Base-by-base conservation (phyloP, 2,888 invertebrate species). In the Acanthosepion esculentum region DNA sequence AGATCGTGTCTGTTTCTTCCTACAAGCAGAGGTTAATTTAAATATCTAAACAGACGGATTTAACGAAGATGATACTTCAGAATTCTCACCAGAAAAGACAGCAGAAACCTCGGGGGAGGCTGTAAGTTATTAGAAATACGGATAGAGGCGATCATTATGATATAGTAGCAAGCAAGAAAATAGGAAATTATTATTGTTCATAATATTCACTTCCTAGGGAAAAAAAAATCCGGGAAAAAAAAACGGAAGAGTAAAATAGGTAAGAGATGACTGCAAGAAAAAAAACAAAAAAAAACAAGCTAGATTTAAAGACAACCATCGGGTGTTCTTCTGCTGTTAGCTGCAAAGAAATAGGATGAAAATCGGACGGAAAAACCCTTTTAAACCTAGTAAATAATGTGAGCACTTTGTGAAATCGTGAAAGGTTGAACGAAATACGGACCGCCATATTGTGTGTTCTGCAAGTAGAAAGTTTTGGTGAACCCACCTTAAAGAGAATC, bases 391-490 rank as follows among this genome's bases (percentile, higher is more conserved):
- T n/a, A 33, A 20, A 59, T 59, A 78, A 15, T 78, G n/a, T 33
- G 78, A 33, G n/a, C 78, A 78, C 15, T 78, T 78, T n/a, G 78
- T 15, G 78, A 78, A 78, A 78, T 78, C 78, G 78, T 33, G 5
- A n/a, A 33, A 78, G n/a, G 8, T 78, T 78, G 78, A 78, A 78
- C n/a, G 78, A 78, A 78, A 78, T 78, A 78, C 78, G 33, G 78
- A 78, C 29, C 78, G 78, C 78, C 78, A 78, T 78, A 78, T 78
- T 78, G 78, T 33, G 78, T n/a, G n/a, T 33, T 78, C 15, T n/a
- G n/a, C 78, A 33, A 78, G n/a, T n/a, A 78, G 78, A 78, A 78
- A 78, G 78, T 78, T 78, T 78, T 33, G n/a, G 78, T 78, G n/a
- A 78, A 78, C n/a, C 78, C n/a, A 78, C 78, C 78, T 78, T 78